phyloP scores from a whole-genome alignment of 2,113 vertebrate genomes.

The Pagrus major region DNA sequence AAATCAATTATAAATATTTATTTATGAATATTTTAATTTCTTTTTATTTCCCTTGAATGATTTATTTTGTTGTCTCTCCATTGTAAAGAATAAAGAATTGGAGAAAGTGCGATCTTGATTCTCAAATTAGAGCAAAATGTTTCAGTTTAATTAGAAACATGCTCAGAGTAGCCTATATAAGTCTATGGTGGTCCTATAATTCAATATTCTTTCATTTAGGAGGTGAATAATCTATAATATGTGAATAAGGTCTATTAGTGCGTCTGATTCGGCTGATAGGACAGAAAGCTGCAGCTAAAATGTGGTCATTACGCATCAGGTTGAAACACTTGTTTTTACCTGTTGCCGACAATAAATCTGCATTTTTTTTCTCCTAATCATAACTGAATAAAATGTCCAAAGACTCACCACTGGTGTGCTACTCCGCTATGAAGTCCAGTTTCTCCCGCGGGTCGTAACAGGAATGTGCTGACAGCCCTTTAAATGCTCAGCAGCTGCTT shows the following conservation, averaged over 20 bases:
- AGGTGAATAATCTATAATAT: background rate
- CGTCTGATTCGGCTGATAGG: background rate
- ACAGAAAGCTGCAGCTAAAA: background rate
- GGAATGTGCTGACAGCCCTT: conserved; percentile 48
- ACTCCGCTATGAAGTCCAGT: conserved; percentile 3
- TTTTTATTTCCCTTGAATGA: background rate
- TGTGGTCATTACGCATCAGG: background rate
- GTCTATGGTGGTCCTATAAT: too few species aligned
- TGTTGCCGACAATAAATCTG: background rate
- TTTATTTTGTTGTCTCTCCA: background rate
- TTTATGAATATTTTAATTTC: background rate
- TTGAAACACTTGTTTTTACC: background rate
- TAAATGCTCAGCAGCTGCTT: conserved; percentile 24
- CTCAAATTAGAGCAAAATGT: too few species aligned
- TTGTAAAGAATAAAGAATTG: background rate
- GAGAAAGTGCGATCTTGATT: background rate
- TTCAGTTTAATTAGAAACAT: too few species aligned
- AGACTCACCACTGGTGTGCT: conserved; percentile 58
- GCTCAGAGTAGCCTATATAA: too few species aligned
- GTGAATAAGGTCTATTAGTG: background rate
- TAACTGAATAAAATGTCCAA: background rate
- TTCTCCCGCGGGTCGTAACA: conserved; percentile 9
- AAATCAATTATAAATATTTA: background rate
- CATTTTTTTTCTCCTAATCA: background rate
- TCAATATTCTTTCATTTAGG: background rate